Evolutionary conservation across 2,888 invertebrate species (phyloP), one percentile per base, ranked within the genome.

Genomic region (Agonopterix arenella): DNA sequence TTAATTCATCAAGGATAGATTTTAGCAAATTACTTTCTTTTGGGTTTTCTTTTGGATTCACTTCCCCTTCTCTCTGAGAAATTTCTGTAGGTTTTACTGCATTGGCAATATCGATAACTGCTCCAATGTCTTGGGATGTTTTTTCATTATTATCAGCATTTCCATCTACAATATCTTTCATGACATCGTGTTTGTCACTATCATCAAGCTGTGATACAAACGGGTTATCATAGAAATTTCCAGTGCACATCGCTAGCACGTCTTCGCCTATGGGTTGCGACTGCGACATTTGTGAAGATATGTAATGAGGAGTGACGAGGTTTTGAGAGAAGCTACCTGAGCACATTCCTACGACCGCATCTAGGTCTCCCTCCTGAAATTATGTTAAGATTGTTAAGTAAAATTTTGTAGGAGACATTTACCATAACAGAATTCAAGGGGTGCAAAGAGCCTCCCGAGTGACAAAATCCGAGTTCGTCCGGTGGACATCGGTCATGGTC

Each of bases 201-300:
- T 58, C 7, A 28, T 28, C 57, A 7, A 44, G 13, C 58, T 66
- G 76, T 40, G 83, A 73, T 43, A 86, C 61, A 55, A 86, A 83
- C 52, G 77, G 70, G 47, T 83, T 84, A 18, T 88, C 82, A 61
- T 86, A 90, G 64, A 92, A 92, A 52, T 90, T 83, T 1, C 92
- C 92, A 4, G 92, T 92, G 59, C 92, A 92, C 10, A 92, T 64
- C 4, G 79, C 90, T 44, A 90, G 60, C 4, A 92, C 64, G 59
- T 90, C 90, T 52, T 88, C 89, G 41, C 90, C 89, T 46, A 89
- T 70, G 47, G 40, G n/a, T 60, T 73, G 76, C 2, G 81, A 77
- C 48, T 79, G 71, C 9, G 83, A 73, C 2, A 64, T 50, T 45
- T 79, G 78, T 5, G 68, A 57, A 16, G 49, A 54, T 18, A 53